Conservation (phyloP, 2,888 invertebrate genomes). For the Mesorhabditis sp. region DNA sequence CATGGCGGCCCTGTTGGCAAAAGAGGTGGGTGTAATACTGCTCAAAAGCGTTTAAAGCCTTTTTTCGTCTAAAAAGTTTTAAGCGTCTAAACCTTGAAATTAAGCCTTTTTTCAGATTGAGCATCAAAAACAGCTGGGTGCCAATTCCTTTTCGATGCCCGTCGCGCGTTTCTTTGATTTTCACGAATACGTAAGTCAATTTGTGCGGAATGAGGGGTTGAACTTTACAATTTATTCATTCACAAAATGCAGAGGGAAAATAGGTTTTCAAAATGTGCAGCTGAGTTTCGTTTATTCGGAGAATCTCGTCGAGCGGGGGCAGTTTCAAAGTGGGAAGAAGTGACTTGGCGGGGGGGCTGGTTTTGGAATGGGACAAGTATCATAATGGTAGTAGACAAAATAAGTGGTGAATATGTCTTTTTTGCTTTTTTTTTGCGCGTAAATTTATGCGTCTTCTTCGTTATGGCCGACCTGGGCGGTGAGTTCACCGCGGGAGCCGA, state of each 20-base stretch:
- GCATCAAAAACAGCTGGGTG: constrained; percentile 32
- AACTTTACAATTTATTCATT: background rate
- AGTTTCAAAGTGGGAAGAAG: background rate
- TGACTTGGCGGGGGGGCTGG: background rate
- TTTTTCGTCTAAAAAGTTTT: too few relatives aligned
- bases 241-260: constrained; percentile 3
- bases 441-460: constrained; percentile 23
- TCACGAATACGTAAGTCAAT: constrained; percentile 69
- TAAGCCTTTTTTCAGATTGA: constrained; percentile 16
- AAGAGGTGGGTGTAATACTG: constrained; percentile 29
- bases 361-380: background rate
- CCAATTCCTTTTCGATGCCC: constrained; percentile 30
- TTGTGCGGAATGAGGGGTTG: background rate
- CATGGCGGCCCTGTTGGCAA: constrained; percentile 67
- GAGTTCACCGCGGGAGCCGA: constrained; percentile 29
- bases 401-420: background rate
- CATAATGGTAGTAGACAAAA: background rate
- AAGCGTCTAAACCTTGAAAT: too few relatives aligned
- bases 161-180: constrained; percentile 81
- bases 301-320: background rate
- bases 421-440: background rate
- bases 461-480: constrained; percentile 21
- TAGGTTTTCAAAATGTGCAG: background rate
- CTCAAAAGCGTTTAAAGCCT: background rate
- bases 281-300: background rate